These are phyloP conservation scores for Cantharis flavilabris DNA, from an alignment of 2,888 invertebrate species.

Conservation along the genomic window DNA sequence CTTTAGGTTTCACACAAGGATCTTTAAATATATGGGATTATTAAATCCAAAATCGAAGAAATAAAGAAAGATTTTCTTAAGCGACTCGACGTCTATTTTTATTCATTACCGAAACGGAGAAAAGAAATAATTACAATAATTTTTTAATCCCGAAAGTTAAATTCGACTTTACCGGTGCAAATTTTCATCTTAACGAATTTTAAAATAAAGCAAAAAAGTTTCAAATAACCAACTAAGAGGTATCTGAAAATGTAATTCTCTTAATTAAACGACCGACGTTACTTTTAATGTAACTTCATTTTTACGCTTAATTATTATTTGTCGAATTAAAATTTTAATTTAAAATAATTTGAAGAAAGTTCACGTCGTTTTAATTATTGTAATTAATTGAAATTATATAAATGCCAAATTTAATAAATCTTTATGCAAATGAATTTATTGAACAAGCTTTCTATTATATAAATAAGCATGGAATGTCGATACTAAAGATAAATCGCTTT, in stretches of 20 bases:
- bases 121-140: not conserved
- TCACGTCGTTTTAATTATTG: not conserved
- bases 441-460: not conserved
- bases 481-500: not conserved
- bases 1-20: not conserved
- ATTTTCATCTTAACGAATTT: not conserved
- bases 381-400: not conserved
- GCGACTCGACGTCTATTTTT: not conserved
- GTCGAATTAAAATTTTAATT: not conserved
- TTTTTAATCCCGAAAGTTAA: not conserved
- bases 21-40: not conserved
- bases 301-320: not conserved
- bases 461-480: not conserved
- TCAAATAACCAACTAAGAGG: not conserved
- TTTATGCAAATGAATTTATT: not conserved
- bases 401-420: not conserved
- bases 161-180: not conserved
- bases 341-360: not conserved
- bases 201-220: not conserved
- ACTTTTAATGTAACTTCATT: not conserved
- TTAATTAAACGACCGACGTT: not conserved
- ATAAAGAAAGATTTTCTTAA: not conserved
- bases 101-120: not conserved
- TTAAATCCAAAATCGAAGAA: not conserved
- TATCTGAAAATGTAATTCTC: not conserved